These are phyloP conservation scores for Cantharis lateralis DNA, from an alignment of 2,888 invertebrate genomes.

Conservation along the genomic window DNA sequence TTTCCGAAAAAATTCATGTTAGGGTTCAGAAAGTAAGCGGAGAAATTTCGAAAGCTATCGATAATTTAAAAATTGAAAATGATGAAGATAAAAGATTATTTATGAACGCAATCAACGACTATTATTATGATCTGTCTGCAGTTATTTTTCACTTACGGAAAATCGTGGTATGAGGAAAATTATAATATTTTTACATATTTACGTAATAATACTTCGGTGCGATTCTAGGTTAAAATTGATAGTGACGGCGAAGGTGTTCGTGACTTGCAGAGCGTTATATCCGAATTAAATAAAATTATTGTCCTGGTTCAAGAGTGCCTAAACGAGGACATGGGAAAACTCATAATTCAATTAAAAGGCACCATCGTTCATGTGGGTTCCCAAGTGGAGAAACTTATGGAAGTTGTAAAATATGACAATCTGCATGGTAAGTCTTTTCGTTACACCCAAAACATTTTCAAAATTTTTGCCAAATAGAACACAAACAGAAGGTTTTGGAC, in stretches of 20 bases:
- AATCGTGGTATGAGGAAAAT: neutral
- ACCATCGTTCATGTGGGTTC: neutral
- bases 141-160: neutral
- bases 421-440: neutral
- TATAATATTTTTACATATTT: neutral
- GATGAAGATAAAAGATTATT: neutral
- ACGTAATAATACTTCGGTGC: neutral
- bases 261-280: neutral
- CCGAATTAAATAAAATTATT: neutral
- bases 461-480: neutral
- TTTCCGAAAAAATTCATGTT: neutral
- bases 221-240: neutral
- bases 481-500: neutral
- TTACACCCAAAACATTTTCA: neutral
- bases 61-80: neutral
- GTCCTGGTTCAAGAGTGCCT: neutral
- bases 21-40: no score
- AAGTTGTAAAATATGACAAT: neutral
- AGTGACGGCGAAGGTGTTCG: neutral
- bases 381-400: neutral
- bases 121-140: neutral
- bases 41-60: neutral
- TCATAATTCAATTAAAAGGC: neutral
- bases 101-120: neutral
- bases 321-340: neutral